These are phyloP conservation scores for Rhipidura dahli DNA, from an alignment of 2,113 vertebrate species.

Conservation along the genomic window DNA sequence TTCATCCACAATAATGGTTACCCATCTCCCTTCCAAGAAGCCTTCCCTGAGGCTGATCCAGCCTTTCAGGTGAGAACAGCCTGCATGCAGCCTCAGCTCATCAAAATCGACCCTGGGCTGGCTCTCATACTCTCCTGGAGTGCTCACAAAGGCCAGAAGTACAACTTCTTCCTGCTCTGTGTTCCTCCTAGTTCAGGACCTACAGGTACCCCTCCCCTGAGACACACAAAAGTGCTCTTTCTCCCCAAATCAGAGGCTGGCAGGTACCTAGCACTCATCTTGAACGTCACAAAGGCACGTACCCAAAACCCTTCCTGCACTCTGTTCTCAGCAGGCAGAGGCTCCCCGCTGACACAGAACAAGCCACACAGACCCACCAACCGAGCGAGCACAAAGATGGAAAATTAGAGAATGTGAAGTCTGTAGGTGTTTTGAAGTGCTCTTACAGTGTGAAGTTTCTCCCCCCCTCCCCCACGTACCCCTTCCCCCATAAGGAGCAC, in stretches of 20 bases:
- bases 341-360: neutral
- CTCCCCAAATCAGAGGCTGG: neutral
- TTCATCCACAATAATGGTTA: neutral
- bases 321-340: neutral
- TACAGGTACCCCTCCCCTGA: neutral
- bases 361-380: neutral
- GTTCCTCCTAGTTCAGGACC: neutral
- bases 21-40: neutral
- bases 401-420: neutral
- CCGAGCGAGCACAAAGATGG: neutral
- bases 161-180: neutral
- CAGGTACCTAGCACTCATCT: neutral
- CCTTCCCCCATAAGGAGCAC: neutral
- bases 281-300: rapidly evolving
- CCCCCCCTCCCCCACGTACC: neutral
- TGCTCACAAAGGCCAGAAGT: neutral
- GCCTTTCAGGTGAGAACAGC: neutral
- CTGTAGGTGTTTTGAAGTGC: neutral
- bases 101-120: rapidly evolving
- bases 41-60: neutral
- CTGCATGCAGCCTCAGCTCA: neutral
- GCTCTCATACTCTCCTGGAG: neutral
- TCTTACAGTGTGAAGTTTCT: neutral
- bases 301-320: neutral
- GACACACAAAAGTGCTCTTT: neutral